Percentiles rank a stretch among this genome's conserved stretches.
phyloP scores from a whole-genome alignment of 2,113 vertebrate genomes.

The Galeopterus variegatus region DNA sequence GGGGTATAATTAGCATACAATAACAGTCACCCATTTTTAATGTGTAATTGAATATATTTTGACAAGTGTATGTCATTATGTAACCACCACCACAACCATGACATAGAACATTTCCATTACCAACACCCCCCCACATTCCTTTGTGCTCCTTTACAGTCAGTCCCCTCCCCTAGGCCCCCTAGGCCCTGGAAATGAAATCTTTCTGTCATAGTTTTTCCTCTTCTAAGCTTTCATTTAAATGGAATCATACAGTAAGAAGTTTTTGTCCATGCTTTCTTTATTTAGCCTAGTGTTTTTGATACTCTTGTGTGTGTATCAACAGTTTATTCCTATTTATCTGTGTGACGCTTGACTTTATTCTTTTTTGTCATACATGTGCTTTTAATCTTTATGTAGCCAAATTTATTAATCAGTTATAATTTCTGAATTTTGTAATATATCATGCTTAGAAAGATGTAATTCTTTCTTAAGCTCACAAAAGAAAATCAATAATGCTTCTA shows the following conservation, averaged over 20 bases:
- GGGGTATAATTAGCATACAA: background rate
- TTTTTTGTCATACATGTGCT: background rate
- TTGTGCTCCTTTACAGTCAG: background rate
- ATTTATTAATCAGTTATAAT: background rate
- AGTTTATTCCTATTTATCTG: background rate
- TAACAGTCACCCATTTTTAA: background rate
- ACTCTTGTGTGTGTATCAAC: background rate
- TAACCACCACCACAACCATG: background rate
- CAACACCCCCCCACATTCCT: background rate
- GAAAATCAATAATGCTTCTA: background rate
- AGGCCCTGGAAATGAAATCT: background rate
- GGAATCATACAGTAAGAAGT: background rate
- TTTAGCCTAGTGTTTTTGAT: background rate
- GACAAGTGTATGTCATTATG: background rate
- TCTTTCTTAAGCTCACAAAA: conserved; percentile 12
- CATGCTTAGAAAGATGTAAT: background rate
- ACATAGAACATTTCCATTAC: background rate
- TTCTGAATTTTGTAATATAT: background rate
- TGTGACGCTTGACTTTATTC: background rate
- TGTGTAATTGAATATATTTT: background rate
- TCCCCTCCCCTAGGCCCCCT: background rate
- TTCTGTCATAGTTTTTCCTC: background rate
- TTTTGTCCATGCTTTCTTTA: background rate
- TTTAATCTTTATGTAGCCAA: conserved; percentile 23
- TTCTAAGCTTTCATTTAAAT: background rate